Conservation (phyloP, 1,140 invertebrate genomes). For the Euura saliciscinereae region DNA sequence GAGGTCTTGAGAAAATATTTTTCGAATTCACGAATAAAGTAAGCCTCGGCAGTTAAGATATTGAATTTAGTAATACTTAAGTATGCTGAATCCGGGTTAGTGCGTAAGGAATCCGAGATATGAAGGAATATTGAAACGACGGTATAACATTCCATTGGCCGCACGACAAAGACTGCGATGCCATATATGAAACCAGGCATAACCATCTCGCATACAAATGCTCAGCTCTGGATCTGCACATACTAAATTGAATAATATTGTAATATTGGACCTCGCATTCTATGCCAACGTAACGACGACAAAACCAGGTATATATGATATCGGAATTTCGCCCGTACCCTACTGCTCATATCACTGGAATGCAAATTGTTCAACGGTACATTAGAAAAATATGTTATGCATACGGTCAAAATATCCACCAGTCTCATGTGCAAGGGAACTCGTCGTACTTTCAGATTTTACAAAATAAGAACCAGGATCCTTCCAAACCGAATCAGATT, state of each 20-base stretch:
- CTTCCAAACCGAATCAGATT: no score
- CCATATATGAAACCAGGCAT: background rate
- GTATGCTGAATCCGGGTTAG: background rate
- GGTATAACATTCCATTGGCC: background rate
- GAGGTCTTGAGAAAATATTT: no score
- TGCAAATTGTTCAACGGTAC: conserved; percentile 45
- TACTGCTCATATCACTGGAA: conserved; percentile 41
- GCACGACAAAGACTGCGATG: conserved; percentile 6
- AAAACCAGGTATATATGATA: conserved; percentile 35
- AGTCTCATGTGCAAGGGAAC: no score
- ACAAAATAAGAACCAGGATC: background rate
- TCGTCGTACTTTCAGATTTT: no score
- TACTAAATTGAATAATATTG: conserved; percentile 46
- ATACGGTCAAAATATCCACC: no score
- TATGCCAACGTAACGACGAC: conserved; percentile 30
- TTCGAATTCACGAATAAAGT: background rate
- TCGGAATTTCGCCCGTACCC: conserved; percentile 44
- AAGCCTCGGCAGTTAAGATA: background rate
- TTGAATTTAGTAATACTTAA: background rate
- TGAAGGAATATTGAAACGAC: conserved; percentile 5
- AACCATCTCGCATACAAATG: background rate
- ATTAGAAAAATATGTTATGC: conserved; percentile 20
- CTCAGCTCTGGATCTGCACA: conserved; percentile 21
- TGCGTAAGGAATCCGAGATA: conserved; percentile 3
- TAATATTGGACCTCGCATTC: conserved; percentile 48